A percentile compares a stretch with the other conserved stretches of the same genome.
Conservation (phyloP, 2,113 vertebrate species). For the Eupsittula cactorum region DNA sequence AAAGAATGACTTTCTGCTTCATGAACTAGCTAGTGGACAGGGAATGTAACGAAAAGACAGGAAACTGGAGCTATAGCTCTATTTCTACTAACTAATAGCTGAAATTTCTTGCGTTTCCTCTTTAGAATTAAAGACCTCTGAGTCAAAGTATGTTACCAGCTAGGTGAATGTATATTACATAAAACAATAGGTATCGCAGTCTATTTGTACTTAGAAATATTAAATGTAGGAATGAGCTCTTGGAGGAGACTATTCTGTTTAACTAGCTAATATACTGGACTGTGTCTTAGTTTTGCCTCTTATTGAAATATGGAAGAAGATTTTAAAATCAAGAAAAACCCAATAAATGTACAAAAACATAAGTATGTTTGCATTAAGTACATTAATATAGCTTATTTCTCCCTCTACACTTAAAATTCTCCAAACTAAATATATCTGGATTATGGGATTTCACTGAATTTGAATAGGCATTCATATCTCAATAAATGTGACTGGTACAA, state of each 20-base stretch:
- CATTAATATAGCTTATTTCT: background rate
- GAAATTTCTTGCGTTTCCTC: background rate
- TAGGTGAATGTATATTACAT: background rate
- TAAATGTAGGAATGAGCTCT: background rate
- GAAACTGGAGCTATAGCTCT: background rate
- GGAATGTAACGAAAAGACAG: background rate
- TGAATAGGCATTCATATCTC: background rate
- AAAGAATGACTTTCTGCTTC: background rate
- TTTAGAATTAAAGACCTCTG: background rate
- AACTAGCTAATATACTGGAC: background rate
- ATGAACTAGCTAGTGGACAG: background rate
- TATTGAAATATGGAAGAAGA: background rate
- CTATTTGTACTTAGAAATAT: background rate
- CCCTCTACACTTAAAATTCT: background rate
- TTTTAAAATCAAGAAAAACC: background rate
- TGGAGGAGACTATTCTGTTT: background rate
- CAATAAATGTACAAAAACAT: background rate
- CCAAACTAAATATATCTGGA: background rate
- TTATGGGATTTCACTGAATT: background rate
- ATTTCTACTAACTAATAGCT: background rate
- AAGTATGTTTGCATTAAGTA: background rate
- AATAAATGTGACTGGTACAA: background rate
- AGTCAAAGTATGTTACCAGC: background rate
- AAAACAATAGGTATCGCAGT: background rate
- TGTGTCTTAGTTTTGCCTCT: background rate